Percentiles rank a stretch among this genome's conserved stretches.
Conservation (phyloP, 2,113 vertebrate species). For the Charadrius vociferus region DNA sequence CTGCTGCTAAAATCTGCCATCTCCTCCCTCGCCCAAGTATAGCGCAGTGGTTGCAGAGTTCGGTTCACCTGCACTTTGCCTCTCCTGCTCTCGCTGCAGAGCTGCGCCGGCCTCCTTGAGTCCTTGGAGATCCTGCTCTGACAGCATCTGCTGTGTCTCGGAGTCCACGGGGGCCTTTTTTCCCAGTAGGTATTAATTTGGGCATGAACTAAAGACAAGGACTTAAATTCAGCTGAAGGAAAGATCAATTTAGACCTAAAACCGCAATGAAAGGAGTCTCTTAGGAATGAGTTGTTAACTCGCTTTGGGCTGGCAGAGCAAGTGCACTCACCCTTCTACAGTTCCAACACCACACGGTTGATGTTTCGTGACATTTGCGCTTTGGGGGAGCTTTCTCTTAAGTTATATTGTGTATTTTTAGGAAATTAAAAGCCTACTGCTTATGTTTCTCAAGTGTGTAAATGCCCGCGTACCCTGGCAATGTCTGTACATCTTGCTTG, state of each 20-base stretch:
- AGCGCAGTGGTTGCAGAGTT: background rate
- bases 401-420: background rate
- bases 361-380: background rate
- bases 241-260: background rate
- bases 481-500: background rate
- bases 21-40: background rate
- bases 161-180: background rate
- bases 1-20: background rate
- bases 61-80: background rate
- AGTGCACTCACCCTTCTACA: background rate
- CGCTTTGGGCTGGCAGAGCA: fast-evolving
- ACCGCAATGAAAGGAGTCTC: fast-evolving
- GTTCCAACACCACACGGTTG: background rate
- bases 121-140: background rate
- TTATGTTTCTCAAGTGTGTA: background rate
- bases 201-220: background rate
- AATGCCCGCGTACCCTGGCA: background rate
- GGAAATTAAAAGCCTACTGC: background rate
- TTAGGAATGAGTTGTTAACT: background rate
- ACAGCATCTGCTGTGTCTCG: background rate
- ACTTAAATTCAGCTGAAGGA: background rate
- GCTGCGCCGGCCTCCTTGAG: fast-evolving
- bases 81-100: background rate
- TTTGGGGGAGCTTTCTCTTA: background rate
- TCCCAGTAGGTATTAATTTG: background rate